Evolutionary conservation across 2,888 invertebrate genomes (phyloP).

Genomic region (Sericinus montela): DNA sequence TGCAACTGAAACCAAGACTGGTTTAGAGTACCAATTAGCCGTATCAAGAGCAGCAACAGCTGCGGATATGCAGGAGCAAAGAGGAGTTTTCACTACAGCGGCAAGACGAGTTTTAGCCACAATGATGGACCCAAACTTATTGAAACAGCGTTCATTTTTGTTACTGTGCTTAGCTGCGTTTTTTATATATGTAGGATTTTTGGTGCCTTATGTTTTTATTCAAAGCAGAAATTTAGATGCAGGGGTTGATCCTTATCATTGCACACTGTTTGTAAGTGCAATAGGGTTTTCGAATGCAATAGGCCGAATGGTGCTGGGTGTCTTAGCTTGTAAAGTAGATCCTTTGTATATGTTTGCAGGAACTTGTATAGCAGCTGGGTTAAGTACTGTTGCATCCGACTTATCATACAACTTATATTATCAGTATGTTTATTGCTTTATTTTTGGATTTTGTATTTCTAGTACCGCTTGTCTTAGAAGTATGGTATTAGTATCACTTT

Average conservation of each 20-base stretch:
- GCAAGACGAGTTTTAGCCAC: conserved; percentile 62
- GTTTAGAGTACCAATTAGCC: conserved; percentile 67
- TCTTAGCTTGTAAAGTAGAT: conserved; percentile 47
- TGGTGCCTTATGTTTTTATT: conserved; percentile 61
- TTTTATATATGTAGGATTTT: conserved; percentile 49
- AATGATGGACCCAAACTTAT: conserved; percentile 62
- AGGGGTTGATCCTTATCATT: conserved; percentile 47
- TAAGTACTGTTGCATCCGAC: conserved; percentile 46
- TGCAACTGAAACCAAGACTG: conserved; percentile 44
- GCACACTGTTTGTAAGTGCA: conserved; percentile 54
- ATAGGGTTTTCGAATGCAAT: conserved; percentile 53
- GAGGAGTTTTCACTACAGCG: conserved; percentile 61
- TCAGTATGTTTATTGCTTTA: conserved; percentile 50
- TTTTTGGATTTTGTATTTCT: conserved; percentile 55
- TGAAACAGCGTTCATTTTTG: conserved; percentile 51
- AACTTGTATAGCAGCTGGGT: conserved; percentile 36
- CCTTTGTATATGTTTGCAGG: conserved; percentile 39
- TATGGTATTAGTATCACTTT: conserved; percentile 55
- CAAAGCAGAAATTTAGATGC: conserved; percentile 45
- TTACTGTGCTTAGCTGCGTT: conserved; percentile 47
- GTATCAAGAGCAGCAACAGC: conserved; percentile 64
- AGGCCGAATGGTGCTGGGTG: conserved; percentile 50
- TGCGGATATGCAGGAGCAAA: conserved; percentile 51
- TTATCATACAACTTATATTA: conserved; percentile 48
- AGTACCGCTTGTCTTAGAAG: conserved; percentile 50